phyloP scores from a whole-genome alignment of 2,888 invertebrate species.

The Toxonevra muliebris region DNA sequence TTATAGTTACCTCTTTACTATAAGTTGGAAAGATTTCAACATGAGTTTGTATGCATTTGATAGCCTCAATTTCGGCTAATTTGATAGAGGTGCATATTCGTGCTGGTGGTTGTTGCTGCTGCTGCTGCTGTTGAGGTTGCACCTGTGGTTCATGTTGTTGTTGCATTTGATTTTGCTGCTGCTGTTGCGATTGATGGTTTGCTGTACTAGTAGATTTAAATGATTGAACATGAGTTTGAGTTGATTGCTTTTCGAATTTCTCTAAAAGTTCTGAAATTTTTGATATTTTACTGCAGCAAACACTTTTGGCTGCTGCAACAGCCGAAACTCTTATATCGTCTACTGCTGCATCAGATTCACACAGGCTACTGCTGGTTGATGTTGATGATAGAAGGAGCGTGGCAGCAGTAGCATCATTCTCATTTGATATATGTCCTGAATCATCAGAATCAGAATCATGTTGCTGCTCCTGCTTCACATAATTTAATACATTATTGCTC shows the following conservation, averaged over 20 bases:
- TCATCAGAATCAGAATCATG: slow-evolving; percentile 74
- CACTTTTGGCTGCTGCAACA: slow-evolving; percentile 18
- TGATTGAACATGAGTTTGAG: too few species aligned
- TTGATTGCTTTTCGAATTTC: slow-evolving; percentile 54
- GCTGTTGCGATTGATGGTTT: neutral
- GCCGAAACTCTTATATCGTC: neutral
- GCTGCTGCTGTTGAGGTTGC: neutral
- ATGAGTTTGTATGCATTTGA: slow-evolving; percentile 60
- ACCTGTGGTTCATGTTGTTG: neutral
- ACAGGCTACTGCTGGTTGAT: slow-evolving; percentile 37
- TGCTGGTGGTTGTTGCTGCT: neutral
- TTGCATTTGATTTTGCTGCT: neutral
- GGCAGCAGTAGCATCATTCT: slow-evolving; percentile 66
- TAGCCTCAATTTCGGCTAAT: slow-evolving; percentile 58
- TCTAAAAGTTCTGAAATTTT: slow-evolving; percentile 58
- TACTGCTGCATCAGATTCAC: slow-evolving; percentile 29
- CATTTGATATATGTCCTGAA: slow-evolving; percentile 83
- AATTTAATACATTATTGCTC: slow-evolving; percentile 13
- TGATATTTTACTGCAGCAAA: slow-evolving; percentile 42
- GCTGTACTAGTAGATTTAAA: neutral
- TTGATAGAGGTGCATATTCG: slow-evolving; percentile 41
- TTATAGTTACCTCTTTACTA: slow-evolving; percentile 65
- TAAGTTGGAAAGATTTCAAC: slow-evolving; percentile 64
- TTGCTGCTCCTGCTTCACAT: slow-evolving; percentile 25
- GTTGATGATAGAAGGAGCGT: slow-evolving; percentile 39